Evolutionary conservation across 1,140 invertebrate species (phyloP), one percentile per base, ranked within the genome.

Genomic region (Eurytemora carolleeae): DNA sequence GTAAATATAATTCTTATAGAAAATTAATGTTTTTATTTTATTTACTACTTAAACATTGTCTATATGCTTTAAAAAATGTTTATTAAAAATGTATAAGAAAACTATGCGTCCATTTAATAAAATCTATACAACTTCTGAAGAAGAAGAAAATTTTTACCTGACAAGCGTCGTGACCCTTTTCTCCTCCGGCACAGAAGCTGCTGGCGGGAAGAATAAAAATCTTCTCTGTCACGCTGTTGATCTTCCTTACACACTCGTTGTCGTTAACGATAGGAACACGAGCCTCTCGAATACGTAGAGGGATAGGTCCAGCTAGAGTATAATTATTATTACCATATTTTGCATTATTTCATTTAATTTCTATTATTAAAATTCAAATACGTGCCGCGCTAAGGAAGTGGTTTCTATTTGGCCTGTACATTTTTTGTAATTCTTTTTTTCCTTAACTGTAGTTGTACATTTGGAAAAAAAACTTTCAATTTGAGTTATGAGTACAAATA

Each of bases 211-310:
- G 70, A 64, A 91, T 89, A 70, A 93, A 93, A 67, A 88, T 86
- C 71, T 92, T 92, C 70, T 92, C 87, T 0, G 88, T 92, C 20
- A 92, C 88, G 1, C 87, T 85, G 69, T 92, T 93, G 15, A 92
- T 87, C 74, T 92, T 90, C 19, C 86, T 77, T 53, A 90, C 83
- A 70, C 88, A 94, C 71, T 92, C 86, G 18, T 86, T 80, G 69
- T 91, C 88, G 64, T 86, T 88, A 0, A 96, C 90, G 58, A 96
- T 87, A 0, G 92, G 92, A 64, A 96, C 82, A 70, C 87, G 82
- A 0, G 91, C 90, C 71, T 90, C 86, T 56, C 88, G 78, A 18
- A 92, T 85, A 65, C 85, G 76, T 63, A 93, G 71, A 0, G 89
- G 87, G 67, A 92, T 92, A 1, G 89, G 88, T 17, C 89, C 88